A percentile compares a stretch with the other conserved stretches of the same genome.
These are phyloP conservation scores for Marmota flaviventris DNA, from an alignment of 2,113 vertebrate genomes.

Conservation along the genomic window DNA sequence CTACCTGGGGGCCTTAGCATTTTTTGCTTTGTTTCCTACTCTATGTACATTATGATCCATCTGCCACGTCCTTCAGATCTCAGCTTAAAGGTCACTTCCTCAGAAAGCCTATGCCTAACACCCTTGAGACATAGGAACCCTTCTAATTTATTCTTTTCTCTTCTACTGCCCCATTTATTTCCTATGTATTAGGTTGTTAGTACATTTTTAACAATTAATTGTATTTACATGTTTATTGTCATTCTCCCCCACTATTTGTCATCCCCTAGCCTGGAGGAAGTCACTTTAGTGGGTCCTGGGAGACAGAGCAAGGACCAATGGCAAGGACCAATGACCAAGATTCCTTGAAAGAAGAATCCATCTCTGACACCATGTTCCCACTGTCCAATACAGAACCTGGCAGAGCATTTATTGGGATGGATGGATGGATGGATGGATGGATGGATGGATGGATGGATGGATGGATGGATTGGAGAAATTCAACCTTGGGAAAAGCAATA, in stretches of 20 bases:
- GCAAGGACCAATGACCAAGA: background rate
- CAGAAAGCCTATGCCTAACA: background rate
- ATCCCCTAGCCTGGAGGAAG: background rate
- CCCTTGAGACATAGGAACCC: background rate
- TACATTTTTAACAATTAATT: background rate
- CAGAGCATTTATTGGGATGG: background rate
- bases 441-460: background rate
- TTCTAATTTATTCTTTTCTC: background rate
- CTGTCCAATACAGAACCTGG: background rate
- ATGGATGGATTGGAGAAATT: background rate
- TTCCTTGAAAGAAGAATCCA: background rate
- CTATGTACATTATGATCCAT: background rate
- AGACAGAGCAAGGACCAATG: background rate
- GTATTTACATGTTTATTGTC: background rate
- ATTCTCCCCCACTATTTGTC: background rate
- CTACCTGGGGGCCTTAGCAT: background rate
- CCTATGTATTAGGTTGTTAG: background rate
- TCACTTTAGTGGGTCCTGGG: background rate
- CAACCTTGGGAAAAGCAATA: slow-evolving; percentile 20
- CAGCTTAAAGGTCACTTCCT: slow-evolving; percentile 27
- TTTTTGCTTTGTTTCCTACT: background rate
- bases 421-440: background rate
- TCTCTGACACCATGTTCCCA: background rate
- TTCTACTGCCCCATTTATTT: background rate
- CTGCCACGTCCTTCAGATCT: background rate